Evolutionary conservation across 1,140 invertebrate species (phyloP).

Genomic region (Saccostrea cuccullata): DNA sequence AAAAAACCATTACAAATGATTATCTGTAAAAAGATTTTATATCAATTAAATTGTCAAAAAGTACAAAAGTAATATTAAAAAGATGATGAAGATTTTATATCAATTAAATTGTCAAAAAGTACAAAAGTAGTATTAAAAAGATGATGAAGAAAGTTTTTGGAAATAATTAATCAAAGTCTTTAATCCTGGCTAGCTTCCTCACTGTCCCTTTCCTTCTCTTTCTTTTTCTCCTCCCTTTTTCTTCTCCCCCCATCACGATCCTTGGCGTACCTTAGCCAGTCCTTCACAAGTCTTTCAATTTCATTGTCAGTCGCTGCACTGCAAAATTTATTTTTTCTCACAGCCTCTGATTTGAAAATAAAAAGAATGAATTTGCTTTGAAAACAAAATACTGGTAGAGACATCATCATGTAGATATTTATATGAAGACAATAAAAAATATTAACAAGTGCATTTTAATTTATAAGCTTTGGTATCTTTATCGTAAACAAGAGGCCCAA

Average conservation of each 20-base stretch:
- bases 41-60: too few species aligned
- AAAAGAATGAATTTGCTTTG: not conserved
- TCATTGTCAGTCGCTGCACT: not conserved
- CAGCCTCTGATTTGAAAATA: not conserved
- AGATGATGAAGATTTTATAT: too few species aligned
- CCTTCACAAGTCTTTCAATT: not conserved
- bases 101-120: not conserved
- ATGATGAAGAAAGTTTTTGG: not conserved
- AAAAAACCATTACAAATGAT: not conserved
- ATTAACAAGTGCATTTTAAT: not conserved
- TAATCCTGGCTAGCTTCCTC: not conserved
- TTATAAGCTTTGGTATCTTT: not conserved
- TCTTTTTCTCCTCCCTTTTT: not conserved
- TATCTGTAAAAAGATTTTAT: not conserved
- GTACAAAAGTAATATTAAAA: too few species aligned
- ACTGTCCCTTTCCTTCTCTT: not conserved
- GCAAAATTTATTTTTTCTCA: not conserved
- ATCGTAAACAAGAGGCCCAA: not conserved
- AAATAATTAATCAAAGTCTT: not conserved
- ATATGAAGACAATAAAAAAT: not conserved
- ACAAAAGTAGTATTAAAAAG: not conserved
- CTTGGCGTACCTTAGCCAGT: not conserved
- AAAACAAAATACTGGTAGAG: not conserved
- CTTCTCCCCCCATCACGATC: not conserved
- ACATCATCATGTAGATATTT: not conserved